Conservation (phyloP, 92 coral and sea anemone genomes). For the Phenganax marumi region DNA sequence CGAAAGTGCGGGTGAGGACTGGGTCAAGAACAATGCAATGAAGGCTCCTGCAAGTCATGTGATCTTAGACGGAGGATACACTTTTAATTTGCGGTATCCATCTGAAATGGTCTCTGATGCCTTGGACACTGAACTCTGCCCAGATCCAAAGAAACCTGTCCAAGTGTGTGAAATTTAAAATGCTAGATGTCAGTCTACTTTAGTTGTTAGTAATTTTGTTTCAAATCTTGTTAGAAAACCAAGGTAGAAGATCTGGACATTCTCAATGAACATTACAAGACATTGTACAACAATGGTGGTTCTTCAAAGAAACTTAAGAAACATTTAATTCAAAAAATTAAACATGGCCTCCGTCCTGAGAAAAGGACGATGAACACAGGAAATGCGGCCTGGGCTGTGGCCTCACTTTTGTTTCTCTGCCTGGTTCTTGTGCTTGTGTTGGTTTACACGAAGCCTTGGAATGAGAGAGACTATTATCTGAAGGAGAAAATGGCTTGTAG, state of each 20-base stretch:
- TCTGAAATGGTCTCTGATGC: slow-evolving; percentile 77
- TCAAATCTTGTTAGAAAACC: background rate
- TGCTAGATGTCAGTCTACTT: too few relatives aligned
- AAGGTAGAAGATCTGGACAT: slow-evolving; percentile 24
- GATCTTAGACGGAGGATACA: slow-evolving; percentile 65
- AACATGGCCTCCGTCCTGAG: slow-evolving; percentile 36
- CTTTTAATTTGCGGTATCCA: slow-evolving; percentile 59
- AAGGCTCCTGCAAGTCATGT: slow-evolving; percentile 84
- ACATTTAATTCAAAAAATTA: slow-evolving; percentile 29
- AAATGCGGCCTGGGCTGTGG: slow-evolving; percentile 98
- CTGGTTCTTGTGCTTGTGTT: slow-evolving; percentile 66
- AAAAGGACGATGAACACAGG: slow-evolving; percentile 71
- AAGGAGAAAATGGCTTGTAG: slow-evolving; percentile 63
- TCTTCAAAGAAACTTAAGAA: slow-evolving; percentile 35
- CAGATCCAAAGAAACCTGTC: slow-evolving; percentile 51
- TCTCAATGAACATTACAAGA: slow-evolving; percentile 18
- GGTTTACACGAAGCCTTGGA: slow-evolving; percentile 82
- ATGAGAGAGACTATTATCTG: slow-evolving; percentile 86
- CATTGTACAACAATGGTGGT: slow-evolving; percentile 17
- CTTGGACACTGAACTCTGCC: slow-evolving; percentile 74
- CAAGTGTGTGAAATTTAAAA: slow-evolving; percentile 11
- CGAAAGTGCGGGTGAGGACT: slow-evolving; percentile 60
- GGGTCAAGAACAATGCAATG: slow-evolving; percentile 85
- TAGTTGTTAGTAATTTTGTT: background rate
- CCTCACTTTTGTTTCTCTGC: slow-evolving; percentile 78